A percentile compares a stretch with the other conserved stretches of the same genome.
Conservation (phyloP, 2,113 vertebrate species). For the Dasyprocta punctata region DNA sequence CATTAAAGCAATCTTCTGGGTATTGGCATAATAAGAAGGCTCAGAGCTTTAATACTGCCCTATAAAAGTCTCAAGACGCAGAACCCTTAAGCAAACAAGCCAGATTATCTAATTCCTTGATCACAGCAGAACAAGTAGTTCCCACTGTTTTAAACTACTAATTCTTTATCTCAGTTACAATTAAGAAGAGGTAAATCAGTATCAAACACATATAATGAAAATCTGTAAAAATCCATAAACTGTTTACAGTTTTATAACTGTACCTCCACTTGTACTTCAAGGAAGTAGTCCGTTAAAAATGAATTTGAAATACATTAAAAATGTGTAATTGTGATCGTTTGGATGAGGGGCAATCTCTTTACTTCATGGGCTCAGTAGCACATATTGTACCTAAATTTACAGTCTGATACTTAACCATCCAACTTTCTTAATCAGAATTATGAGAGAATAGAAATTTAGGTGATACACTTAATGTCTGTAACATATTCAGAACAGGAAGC, state of each 20-base stretch:
- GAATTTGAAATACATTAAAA: constrained; percentile 57
- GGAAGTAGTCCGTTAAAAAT: constrained; percentile 60
- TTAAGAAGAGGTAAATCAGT: constrained; percentile 71
- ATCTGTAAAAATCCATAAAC: constrained; percentile 35
- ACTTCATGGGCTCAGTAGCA: neutral
- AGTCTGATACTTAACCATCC: neutral
- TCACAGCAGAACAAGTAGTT: constrained; percentile 77
- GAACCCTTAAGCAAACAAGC: constrained; percentile 85
- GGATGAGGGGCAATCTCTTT: neutral
- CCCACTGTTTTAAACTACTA: constrained; percentile 77
- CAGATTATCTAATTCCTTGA: constrained; percentile 84
- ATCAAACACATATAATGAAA: neutral
- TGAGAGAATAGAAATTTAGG: neutral
- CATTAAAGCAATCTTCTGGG: constrained; percentile 89
- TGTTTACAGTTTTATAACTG: constrained; percentile 52
- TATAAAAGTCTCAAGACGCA: constrained; percentile 87
- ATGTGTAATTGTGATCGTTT: constrained; percentile 39
- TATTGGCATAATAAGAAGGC: constrained; percentile 86
- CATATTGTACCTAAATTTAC: constrained; percentile 10
- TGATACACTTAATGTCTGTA: neutral
- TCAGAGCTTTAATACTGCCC: constrained; percentile 85
- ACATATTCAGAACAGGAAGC: neutral
- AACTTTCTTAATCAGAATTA: neutral
- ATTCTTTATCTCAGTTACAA: constrained; percentile 75
- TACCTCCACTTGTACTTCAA: constrained; percentile 33